Evolutionary conservation across 2,113 vertebrate species (phyloP).

Genomic region (Alosa alosa): DNA sequence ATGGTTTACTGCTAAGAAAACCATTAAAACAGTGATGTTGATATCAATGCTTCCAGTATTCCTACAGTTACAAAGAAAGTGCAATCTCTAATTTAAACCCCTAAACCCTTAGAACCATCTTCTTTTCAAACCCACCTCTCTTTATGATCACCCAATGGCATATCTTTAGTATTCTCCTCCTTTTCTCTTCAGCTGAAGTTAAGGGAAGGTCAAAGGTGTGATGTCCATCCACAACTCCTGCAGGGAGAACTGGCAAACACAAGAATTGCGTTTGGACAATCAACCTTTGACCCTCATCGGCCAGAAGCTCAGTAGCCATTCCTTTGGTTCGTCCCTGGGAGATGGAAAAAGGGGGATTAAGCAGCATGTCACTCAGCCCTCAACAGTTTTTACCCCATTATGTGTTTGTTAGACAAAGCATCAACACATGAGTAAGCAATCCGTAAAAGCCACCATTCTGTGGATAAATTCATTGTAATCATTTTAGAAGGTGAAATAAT

Average conservation of each 20-base stretch:
- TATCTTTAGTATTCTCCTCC: not conserved
- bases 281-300: slow-evolving; percentile 68
- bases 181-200: slow-evolving; percentile 21
- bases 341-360: not conserved
- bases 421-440: too few species aligned
- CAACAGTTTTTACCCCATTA: not conserved
- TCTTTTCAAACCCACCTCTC: not conserved
- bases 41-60: not conserved
- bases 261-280: slow-evolving; percentile 84
- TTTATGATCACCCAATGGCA: not conserved
- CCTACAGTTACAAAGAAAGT: not conserved
- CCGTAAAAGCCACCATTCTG: not conserved
- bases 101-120: not conserved
- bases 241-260: slow-evolving; percentile 51
- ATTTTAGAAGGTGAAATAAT: not conserved
- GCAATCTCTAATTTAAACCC: not conserved
- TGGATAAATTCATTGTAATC: not conserved
- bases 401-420: not conserved
- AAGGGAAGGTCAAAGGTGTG: slow-evolving; percentile 61
- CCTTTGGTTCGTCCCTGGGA: not conserved
- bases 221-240: slow-evolving; percentile 80
- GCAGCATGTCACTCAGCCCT: not conserved
- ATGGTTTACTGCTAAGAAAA: not conserved
- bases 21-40: not conserved
- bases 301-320: not conserved